Percentiles rank a stretch among this genome's conserved stretches.
Conservation (phyloP, 2,797 vertebrate genomes). For the Liasis olivaceus region DNA sequence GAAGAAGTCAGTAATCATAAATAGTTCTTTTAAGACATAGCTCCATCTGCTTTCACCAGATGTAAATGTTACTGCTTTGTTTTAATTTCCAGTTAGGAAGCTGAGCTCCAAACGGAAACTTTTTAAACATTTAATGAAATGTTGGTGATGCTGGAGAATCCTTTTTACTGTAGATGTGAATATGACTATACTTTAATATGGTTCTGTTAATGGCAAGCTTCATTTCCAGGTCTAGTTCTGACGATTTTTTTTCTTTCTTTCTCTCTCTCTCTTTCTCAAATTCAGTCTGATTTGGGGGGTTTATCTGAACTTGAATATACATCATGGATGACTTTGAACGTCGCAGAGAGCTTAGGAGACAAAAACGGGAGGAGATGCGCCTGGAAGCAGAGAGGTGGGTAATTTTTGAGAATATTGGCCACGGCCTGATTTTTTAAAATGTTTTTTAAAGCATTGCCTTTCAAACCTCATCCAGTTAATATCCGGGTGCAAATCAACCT, state of each 20-base stretch:
- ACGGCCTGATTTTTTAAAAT: neutral
- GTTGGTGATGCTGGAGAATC: conserved; percentile 55
- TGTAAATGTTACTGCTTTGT: conserved; percentile 41
- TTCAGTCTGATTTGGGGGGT: conserved; percentile 57
- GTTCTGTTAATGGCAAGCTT: neutral
- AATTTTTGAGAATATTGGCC: conserved; percentile 26
- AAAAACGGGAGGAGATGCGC: conserved; percentile 98
- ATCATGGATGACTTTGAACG: conserved; percentile 98
- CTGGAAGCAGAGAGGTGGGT: conserved; percentile 95
- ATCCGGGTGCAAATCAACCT: neutral
- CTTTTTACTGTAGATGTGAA: conserved; percentile 43
- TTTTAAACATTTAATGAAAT: conserved; percentile 51
- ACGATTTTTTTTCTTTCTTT: conserved; percentile 9
- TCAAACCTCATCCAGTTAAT: conserved; percentile 32
- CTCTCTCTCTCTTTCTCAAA: conserved; percentile 47
- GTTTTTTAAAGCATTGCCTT: neutral
- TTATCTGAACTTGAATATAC: conserved; percentile 65
- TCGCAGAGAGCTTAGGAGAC: conserved; percentile 95
- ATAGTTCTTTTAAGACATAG: neutral
- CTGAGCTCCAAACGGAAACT: conserved; percentile 30
- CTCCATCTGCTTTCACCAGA: conserved; percentile 44
- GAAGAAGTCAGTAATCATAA: neutral
- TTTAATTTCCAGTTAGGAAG: conserved; percentile 57
- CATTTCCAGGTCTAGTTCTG: conserved; percentile 22
- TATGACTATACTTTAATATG: conserved; percentile 14